Base-by-base conservation (phyloP, 2,888 invertebrate genomes). In the Apotomis capreana region DNA sequence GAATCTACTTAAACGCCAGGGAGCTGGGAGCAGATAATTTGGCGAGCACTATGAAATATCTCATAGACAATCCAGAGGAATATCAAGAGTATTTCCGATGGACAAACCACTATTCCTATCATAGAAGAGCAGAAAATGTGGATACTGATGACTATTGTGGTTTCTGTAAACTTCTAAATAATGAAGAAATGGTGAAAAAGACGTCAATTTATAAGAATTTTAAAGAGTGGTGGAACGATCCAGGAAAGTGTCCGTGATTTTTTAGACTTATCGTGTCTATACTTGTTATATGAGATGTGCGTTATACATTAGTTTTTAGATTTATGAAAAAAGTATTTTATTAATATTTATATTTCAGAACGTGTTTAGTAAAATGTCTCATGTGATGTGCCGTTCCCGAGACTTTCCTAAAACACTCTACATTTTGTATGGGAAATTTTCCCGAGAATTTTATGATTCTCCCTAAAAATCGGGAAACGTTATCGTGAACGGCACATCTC, bases 71-170 rank as follows among this genome's bases (percentile, higher is more conserved):
- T 40, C 83, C 83, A 2, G 83, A 84, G 0, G 68, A 82, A 49
- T 92, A 92, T 44, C 80, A 82, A 0, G 78, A 88, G 37, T 91
- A 85, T 76, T 92, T 92, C 74, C 84, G 77, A 74, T 92, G 92
- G 92, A 85, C 79, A 64, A 90, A 87, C 46, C 84, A 92, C 74
- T 93, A 92, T 71, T 80, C 82, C 0, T 92, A 85, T 61, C 79
- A 89, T 65, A 78, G 74, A 58, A 85, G 84, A 57, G 71, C 68
- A 26, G 85, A 84, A 4, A 82, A 77, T 36, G 26, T 78, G 8
- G 87, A 89, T 49, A 90, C 89, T 0, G 84, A 92, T 62, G 90
- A 90, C 62, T 89, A 90, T 68, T 92, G 92, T 75, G 79, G 80
- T 36, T 85, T 92, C 73, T 92, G 92, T 76, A 80, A 84, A 3